Evolutionary conservation across 2,113 vertebrate species (phyloP).

Genomic region (Elaphurus davidianus): DNA sequence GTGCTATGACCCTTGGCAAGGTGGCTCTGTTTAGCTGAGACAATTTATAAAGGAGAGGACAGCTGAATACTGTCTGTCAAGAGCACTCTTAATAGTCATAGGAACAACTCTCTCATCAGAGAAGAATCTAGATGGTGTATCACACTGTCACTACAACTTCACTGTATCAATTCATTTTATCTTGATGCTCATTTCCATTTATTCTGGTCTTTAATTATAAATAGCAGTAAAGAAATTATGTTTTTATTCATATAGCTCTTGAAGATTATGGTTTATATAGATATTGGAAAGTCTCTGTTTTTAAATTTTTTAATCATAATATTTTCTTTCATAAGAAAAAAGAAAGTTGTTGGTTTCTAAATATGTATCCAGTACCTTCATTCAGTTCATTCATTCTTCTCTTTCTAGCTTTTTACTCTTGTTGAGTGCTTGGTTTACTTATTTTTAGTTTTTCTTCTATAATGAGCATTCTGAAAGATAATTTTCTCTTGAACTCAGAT

Average conservation of each 20-base stretch:
- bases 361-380: neutral
- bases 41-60: neutral
- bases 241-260: neutral
- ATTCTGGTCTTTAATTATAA: neutral
- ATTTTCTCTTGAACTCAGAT: neutral
- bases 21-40: neutral
- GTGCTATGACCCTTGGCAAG: neutral
- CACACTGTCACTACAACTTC: neutral
- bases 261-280: neutral
- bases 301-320: neutral
- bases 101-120: neutral
- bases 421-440: neutral
- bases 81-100: neutral
- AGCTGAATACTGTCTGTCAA: fast-evolving
- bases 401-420: neutral
- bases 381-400: neutral
- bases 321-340: neutral
- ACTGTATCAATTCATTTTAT: neutral
- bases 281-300: neutral
- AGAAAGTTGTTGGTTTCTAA: neutral
- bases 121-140: neutral
- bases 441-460: neutral
- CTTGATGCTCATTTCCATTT: neutral
- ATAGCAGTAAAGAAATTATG: neutral
- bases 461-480: neutral